Evolutionary conservation across 2,888 invertebrate genomes (phyloP), one percentile per base, ranked within the genome.

Genomic region (Eupithecia insigniata): DNA sequence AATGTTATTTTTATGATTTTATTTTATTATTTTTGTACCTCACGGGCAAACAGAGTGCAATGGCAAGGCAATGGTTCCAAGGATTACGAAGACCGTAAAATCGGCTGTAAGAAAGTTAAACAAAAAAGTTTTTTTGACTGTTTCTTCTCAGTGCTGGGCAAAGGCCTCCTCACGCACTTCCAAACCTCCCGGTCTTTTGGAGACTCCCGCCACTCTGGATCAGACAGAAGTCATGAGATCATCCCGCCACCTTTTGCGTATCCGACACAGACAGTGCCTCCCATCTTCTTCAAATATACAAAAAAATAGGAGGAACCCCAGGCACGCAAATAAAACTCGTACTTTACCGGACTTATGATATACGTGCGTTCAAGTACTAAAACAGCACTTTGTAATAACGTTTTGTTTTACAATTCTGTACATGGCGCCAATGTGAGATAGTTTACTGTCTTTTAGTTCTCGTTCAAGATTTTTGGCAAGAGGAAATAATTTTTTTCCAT

Each of bases 381-480:
- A 43, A 46, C 0, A n/a, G 46, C 10, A 46, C 46, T n/a, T 46
- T n/a, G 46, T 43, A 43, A 39, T 18, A 43, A 43, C 43, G 5
- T 18, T 18, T 46, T 46, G 8, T n/a, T 46, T 46, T n/a, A 8
- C 46, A n/a, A 46, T n/a, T 46, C 22, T 10, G n/a, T 46, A n/a
- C 46, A 7, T n/a, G n/a, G 46, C n/a, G 46, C 46, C 12, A 43
- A 43, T 43, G 43, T 46, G 34, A 7, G 1, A 34, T n/a, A 46
- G n/a, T 46, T 46, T 46, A n/a, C n/a, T n/a, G 46, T 46, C n/a
- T 46, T n/a, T n/a, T n/a, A 46, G 46, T 43, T 46, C 46, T 16
- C 1, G n/a, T 43, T 18, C 18, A 43, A 46, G 7, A 46, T 46
- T n/a, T n/a, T 46, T 46, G 46, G 7, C n/a, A n/a, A 2, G 7